Evolutionary conservation across 2,888 invertebrate genomes (phyloP), one percentile per base, ranked within the genome.

Genomic region (Erynnis tages): DNA sequence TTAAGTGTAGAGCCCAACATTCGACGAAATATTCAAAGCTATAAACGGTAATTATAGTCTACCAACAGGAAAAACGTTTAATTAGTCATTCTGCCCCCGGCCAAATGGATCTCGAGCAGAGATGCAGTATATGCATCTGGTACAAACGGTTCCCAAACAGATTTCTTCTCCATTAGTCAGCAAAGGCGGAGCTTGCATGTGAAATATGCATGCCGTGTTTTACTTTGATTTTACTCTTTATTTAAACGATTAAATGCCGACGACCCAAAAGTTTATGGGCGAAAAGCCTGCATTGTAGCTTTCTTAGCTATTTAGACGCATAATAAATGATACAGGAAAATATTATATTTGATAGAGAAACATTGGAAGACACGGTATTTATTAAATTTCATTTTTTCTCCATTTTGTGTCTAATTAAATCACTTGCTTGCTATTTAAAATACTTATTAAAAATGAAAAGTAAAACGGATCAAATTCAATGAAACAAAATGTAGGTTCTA

Each of bases 161-260:
- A 50, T 50, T 43, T 50, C 27, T 50, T 41, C 34, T 17, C 27
- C 49, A 43, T 50, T 50, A 50, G 49, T 50, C 49, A 50, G 41
- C 49, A 50, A 41, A 34, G 49, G 32, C 14, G 23, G 29, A 41
- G 21, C 34, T 34, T 11, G 21, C 41, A 41, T 34, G 49, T 25
- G 32, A 49, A 41, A 49, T 41, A 27, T 16, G 40, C 32, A 30
- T 30, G 14, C 21, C 40, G 29, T 13, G 37, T 25, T 34, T 25
- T 25, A 35, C 45, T 45, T 35, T 45, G 16, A 32, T 38, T 40
- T 40, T 40, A 17, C 13, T 25, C 8, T 41, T 49, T 47, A 45
- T 27, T 35, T 25, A n/a, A 37, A 19, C 14, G 10, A 37, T 8
- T 5, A 23, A 32, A 21, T 8, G 11, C 29, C 8, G 11, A 19